These are phyloP conservation scores for Diadegma fenestrale DNA, from an alignment of 2,888 invertebrate genomes.

Conservation along the genomic window DNA sequence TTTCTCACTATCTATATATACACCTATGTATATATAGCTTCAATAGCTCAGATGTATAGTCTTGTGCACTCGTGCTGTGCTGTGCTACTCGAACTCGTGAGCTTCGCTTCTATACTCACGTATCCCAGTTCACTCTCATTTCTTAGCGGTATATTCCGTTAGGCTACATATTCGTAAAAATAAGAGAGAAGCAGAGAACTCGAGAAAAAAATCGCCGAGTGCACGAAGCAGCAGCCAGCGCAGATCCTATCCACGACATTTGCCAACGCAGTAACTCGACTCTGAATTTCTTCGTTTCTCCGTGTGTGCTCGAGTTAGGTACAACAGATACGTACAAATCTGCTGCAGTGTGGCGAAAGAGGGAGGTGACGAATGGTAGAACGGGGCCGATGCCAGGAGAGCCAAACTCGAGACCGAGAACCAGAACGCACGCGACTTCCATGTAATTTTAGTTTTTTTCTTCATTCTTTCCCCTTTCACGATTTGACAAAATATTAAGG, in stretches of 20 bases:
- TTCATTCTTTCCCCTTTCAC: constrained; percentile 1
- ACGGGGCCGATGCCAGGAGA: constrained; percentile 2
- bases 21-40: constrained; percentile 11
- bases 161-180: constrained; percentile 12
- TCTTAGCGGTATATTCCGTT: constrained; percentile 45
- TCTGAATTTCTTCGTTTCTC: constrained; percentile 59
- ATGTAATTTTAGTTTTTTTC: constrained; percentile 54
- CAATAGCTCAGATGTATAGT: constrained; percentile 36
- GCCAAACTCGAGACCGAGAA: constrained; percentile 41
- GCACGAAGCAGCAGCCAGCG: constrained; percentile 56
- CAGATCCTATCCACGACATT: constrained; percentile 75
- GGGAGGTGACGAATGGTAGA: background rate
- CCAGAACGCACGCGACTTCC: constrained; percentile 64
- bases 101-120: constrained; percentile 67
- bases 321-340: constrained; percentile 59
- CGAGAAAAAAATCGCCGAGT: constrained; percentile 40
- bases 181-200: background rate
- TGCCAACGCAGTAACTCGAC: constrained; percentile 77
- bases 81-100: constrained; percentile 53
- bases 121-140: constrained; percentile 68
- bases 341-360: constrained; percentile 25
- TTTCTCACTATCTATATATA: constrained; percentile 40
- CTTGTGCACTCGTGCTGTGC: constrained; percentile 47
- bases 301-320: constrained; percentile 49
- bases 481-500: constrained; percentile 52